Evolutionary conservation across 1,140 invertebrate genomes (phyloP).

Genomic region (Eumaeus atala): DNA sequence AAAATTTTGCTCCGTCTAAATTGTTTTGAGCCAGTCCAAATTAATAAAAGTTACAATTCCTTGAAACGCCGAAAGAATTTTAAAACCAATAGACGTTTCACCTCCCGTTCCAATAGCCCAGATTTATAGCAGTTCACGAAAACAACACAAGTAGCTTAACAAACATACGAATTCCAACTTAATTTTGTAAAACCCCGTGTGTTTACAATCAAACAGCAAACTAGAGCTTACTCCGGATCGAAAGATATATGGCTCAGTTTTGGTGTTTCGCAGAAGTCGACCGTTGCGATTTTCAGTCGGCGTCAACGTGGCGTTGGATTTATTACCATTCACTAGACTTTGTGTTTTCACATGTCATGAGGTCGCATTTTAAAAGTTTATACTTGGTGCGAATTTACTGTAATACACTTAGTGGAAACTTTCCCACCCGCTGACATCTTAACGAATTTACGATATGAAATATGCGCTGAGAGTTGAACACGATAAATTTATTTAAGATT

Average conservation of each 20-base stretch:
- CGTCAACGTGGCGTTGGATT: constrained; percentile 56
- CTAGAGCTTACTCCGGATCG: constrained; percentile 44
- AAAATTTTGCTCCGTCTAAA: background rate
- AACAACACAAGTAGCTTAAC: constrained; percentile 23
- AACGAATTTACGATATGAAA: constrained; percentile 12
- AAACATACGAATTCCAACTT: constrained; percentile 27
- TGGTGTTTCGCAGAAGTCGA: constrained; percentile 54
- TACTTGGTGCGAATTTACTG: constrained; percentile 17
- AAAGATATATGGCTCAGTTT: constrained; percentile 64
- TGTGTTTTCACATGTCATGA: constrained; percentile 59
- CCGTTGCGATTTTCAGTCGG: constrained; percentile 47
- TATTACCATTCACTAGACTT: constrained; percentile 59
- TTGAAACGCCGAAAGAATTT: constrained; percentile 4
- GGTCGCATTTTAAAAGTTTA: constrained; percentile 37
- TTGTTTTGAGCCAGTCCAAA: constrained; percentile 8
- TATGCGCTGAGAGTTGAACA: too few relatives aligned
- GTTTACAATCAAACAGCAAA: constrained; percentile 34
- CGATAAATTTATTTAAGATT: too few relatives aligned
- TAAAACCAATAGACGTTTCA: constrained; percentile 14
- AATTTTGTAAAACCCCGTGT: constrained; percentile 30
- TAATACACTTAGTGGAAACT: constrained; percentile 14
- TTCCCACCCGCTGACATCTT: background rate
- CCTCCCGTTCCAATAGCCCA: constrained; percentile 17
- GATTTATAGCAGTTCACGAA: constrained; percentile 25
- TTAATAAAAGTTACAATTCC: constrained; percentile 9